Evolutionary conservation across 2,797 vertebrate species (phyloP).

Genomic region (Hylomyscus alleni): DNA sequence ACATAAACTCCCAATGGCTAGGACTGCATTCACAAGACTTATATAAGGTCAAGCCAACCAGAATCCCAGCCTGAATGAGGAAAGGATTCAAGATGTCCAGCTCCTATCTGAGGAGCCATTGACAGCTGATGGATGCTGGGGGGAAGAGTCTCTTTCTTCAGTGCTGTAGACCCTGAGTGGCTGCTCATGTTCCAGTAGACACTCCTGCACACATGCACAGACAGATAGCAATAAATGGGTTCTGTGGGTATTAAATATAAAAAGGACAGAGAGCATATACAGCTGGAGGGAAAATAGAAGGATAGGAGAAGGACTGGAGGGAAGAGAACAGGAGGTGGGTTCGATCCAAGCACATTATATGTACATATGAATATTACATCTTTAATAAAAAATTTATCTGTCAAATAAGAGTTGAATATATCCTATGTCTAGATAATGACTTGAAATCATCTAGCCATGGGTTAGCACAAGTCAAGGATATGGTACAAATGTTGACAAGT

Average conservation of each 20-base stretch:
- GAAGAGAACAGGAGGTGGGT: background rate
- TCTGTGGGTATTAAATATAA: background rate
- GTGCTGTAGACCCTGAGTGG: background rate
- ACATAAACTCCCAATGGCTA: background rate
- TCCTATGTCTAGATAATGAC: background rate
- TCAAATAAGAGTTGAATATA: background rate
- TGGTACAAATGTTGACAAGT: background rate
- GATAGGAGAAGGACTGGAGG: background rate
- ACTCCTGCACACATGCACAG: background rate
- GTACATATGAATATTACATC: background rate
- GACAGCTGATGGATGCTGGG: background rate
- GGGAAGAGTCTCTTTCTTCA: background rate
- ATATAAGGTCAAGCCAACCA: background rate
- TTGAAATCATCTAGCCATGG: background rate
- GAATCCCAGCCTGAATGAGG: background rate
- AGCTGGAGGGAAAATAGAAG: background rate
- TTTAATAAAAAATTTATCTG: background rate
- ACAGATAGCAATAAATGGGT: background rate
- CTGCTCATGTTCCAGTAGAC: background rate
- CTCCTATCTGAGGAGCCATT: background rate
- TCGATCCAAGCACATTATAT: background rate
- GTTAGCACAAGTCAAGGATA: background rate
- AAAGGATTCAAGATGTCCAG: background rate
- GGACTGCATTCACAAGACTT: background rate
- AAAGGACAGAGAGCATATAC: background rate